phyloP scores from a whole-genome alignment of 1,140 invertebrate species.

The Hormaphis cornu region DNA sequence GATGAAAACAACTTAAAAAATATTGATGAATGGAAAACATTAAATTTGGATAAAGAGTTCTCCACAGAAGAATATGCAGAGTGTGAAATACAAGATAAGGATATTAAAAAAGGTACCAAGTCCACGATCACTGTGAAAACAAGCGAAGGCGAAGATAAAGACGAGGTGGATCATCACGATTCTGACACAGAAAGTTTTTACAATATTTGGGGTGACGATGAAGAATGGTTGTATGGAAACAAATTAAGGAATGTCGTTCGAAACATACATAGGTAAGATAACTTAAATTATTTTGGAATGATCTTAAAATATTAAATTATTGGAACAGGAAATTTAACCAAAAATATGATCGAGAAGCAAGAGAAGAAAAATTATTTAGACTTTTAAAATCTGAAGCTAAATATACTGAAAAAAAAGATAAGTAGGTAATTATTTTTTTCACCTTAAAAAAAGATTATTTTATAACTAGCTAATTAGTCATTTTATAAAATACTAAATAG shows the following conservation, averaged over 20 bases:
- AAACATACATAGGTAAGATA: conserved; percentile 11
- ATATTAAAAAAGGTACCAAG: no score
- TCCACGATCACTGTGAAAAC: not conserved
- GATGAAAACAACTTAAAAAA: not conserved
- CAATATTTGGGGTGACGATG: not conserved
- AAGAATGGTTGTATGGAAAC: not conserved
- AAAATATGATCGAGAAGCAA: conserved; percentile 3
- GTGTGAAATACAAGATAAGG: not conserved
- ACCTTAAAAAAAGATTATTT: no score
- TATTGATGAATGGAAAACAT: not conserved
- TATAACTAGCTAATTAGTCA: no score
- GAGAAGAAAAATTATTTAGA: not conserved
- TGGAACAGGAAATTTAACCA: not conserved
- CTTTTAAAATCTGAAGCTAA: not conserved
- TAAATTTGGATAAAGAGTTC: not conserved
- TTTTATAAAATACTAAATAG: no score
- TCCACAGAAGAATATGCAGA: not conserved
- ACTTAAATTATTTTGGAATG: not conserved
- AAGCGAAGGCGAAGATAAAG: not conserved
- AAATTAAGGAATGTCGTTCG: not conserved
- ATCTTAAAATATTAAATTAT: not conserved
- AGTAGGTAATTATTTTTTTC: not conserved
- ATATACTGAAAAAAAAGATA: not conserved
- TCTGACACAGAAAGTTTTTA: conserved; percentile 28
- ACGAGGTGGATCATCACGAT: not conserved